Evolutionary conservation across 2,888 invertebrate genomes (phyloP), one percentile per base, ranked within the genome.

Genomic region (Euplexia lucipara): DNA sequence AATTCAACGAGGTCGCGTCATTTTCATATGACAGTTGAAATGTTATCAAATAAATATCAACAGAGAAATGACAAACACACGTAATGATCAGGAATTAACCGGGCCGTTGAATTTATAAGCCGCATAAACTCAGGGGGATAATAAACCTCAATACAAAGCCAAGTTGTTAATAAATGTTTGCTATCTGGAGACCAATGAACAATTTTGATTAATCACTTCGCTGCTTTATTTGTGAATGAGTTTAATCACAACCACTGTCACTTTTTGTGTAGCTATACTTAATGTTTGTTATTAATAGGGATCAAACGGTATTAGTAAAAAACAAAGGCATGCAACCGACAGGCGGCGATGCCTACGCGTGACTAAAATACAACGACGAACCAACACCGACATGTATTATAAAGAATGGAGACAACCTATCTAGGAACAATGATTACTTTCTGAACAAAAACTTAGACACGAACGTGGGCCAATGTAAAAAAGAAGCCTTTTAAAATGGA

Each of bases 341-440:
- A 88, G 84, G 84, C 87, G 79, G 82, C 89, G 83, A 87, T 84
- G 91, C 89, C 87, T 90, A 91, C 91, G 90, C 91, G 91, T 92
- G 91, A 92, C 91, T 92, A 91, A 92, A 90, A 88, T 88, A n/a
- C 86, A 75, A 84, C 85, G 85, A 82, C 85, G 82, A 82, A 82
- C 78, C 78, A 85, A 82, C 80, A 86, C 82, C 81, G 76, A 86
- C 86, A 83, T 81, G 83, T 84, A 77, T 81, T 83, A 87, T 84
- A 85, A 88, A 86, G 84, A 86, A 86, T 71, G 69, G 76, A 87
- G 86, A 84, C 78, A 78, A 71, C 70, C 78, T 75, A 78, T 75
- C 76, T 76, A 83, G 77, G 78, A 85, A 87, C 83, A 86, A 83
- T 83, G 77, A 76, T 76, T 66, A 68, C 73, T 79, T 79, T 68